phyloP scores from a whole-genome alignment of 2,113 vertebrate species.

The Cyrtonyx montezumae region DNA sequence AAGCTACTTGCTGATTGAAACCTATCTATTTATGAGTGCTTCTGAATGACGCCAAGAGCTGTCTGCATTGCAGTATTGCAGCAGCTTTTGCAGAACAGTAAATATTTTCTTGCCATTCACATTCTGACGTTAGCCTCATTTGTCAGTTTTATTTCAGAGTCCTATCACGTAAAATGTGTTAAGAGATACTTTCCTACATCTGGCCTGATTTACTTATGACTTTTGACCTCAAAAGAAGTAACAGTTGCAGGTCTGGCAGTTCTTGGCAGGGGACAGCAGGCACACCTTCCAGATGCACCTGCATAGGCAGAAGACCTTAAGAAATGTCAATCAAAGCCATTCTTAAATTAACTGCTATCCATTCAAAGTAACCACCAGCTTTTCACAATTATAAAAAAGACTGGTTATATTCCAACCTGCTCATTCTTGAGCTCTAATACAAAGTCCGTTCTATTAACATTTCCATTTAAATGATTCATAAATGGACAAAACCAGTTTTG shows the following conservation, averaged over 20 bases:
- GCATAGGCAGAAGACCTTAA: not conserved
- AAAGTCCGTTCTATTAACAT: not conserved
- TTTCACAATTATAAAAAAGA: not conserved
- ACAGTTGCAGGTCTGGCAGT: not conserved
- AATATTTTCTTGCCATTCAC: conserved; percentile 24
- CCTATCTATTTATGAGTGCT: conserved; percentile 75
- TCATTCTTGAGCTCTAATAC: not conserved
- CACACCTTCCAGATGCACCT: not conserved
- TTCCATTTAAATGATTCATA: not conserved
- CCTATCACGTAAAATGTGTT: not conserved
- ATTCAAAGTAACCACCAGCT: not conserved
- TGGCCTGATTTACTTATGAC: not conserved
- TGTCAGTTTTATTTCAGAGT: conserved; percentile 26
- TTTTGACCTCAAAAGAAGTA: not conserved
- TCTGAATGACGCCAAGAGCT: conserved; percentile 44
- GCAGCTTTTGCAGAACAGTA: not conserved
- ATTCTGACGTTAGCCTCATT: not conserved
- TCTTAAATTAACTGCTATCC: not conserved
- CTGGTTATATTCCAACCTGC: not conserved
- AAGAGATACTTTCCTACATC: not conserved
- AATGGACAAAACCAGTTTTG: not conserved
- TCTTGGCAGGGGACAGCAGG: not conserved
- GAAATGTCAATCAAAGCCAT: not conserved
- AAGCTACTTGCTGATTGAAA: conserved; percentile 71
- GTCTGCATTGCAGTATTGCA: not conserved